Percentiles rank a stretch among this genome's conserved stretches.
Conservation (phyloP, 2,113 vertebrate genomes). For the Pedetes capensis region DNA sequence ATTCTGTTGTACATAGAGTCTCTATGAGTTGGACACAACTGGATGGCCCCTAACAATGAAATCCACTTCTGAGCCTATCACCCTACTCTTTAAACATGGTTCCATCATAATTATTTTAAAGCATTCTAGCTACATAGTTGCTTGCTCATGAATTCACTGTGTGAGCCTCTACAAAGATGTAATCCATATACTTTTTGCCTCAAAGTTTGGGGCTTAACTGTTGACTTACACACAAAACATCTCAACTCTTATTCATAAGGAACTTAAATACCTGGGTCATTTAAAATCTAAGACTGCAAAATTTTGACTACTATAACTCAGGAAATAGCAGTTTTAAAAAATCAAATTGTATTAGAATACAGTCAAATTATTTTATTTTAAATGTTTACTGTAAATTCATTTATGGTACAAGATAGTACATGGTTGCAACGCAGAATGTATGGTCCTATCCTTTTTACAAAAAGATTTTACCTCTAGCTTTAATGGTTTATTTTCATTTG, state of each 20-base stretch:
- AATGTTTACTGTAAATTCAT: too few relatives aligned
- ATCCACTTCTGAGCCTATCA: too few relatives aligned
- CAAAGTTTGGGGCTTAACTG: background rate
- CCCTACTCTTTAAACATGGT: rapidly evolving
- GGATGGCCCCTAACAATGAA: too few relatives aligned
- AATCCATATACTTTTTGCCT: background rate
- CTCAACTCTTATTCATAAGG: background rate
- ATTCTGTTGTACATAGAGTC: too few relatives aligned
- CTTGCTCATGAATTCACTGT: background rate
- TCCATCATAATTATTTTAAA: background rate
- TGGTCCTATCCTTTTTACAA: too few relatives aligned
- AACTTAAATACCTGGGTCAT: background rate
- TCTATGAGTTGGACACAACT: too few relatives aligned
- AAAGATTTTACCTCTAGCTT: background rate
- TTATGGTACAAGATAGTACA: too few relatives aligned
- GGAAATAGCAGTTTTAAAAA: too few relatives aligned
- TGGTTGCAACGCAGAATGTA: too few relatives aligned
- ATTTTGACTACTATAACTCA: background rate
- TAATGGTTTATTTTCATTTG: background rate
- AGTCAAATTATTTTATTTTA: too few relatives aligned
- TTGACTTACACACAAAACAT: background rate
- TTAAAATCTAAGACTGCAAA: background rate
- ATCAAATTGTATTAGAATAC: too few relatives aligned
- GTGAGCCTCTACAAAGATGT: rapidly evolving
- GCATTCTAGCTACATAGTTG: too few relatives aligned